Evolutionary conservation across 2,888 invertebrate species (phyloP).

Genomic region (Catocala sponsa): DNA sequence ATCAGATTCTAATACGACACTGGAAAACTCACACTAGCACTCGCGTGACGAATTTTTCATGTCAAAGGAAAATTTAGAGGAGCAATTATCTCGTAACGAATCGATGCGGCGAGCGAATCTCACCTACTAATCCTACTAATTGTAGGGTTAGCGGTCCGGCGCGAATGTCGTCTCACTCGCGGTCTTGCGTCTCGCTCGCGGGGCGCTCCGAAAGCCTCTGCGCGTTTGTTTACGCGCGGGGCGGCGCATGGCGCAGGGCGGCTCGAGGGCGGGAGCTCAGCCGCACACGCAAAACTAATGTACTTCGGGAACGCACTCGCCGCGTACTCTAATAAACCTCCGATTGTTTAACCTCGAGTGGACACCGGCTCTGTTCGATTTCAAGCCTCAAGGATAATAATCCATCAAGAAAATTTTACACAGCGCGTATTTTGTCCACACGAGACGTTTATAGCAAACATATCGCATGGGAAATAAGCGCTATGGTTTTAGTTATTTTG

Average conservation of each 20-base stretch:
- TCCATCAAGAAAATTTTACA: not conserved
- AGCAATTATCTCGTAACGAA: conserved; percentile 86
- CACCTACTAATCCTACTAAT: conserved; percentile 79
- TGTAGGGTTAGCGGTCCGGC: conserved; percentile 80
- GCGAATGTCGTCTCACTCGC: conserved; percentile 68
- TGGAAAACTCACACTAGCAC: conserved; percentile 51
- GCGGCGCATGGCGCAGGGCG: conserved; percentile 76
- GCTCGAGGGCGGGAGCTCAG: conserved; percentile 76
- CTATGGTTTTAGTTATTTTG: too few species aligned
- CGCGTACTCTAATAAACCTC: conserved; percentile 39
- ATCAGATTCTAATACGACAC: conserved; percentile 66
- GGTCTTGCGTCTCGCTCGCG: conserved; percentile 64
- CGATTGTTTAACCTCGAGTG: conserved; percentile 36
- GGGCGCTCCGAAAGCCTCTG: conserved; percentile 37
- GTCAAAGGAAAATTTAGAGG: conserved; percentile 75
- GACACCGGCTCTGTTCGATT: not conserved
- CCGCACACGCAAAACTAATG: conserved; percentile 76
- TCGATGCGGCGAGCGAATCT: conserved; percentile 87
- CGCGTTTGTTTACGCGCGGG: conserved; percentile 57
- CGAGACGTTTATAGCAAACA: too few species aligned
- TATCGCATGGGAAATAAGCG: too few species aligned
- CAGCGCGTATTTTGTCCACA: not conserved
- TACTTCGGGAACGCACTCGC: conserved; percentile 62
- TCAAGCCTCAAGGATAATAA: not conserved
- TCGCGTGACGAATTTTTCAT: conserved; percentile 73